Base-by-base conservation (phyloP, 2,113 vertebrate species). In the Elanoides forficatus region DNA sequence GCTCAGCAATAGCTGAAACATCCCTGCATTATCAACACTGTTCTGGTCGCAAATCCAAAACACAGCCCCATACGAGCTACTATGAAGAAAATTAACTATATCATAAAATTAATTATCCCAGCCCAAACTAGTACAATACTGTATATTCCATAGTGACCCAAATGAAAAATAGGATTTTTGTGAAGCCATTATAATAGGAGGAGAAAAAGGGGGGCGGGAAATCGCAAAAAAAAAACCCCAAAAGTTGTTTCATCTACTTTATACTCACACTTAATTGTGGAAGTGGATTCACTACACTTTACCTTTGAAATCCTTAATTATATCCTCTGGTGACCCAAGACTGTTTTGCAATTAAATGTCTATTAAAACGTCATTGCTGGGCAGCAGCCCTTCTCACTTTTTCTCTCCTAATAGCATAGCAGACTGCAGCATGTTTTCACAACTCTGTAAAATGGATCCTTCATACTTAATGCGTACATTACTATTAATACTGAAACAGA, bases 131-230 rank as follows among this genome's bases (percentile, higher is more conserved):
- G 23, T 47, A 60, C 7, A 56, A 32, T 40, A 56, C 7, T 53
- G 2, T 30, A 42, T 60, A 34, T n/a, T 66, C 22, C 15, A 38
- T 47, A 32, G 2, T 18, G 15, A 48, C 23, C 7, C 15, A 78
- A 45, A 82, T 47, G 36, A 67, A 66, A 76, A 73, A 55, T 4
- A 5, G 3, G 6, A n/a, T 25, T 62, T 86, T 65, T 67, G 13
- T 40, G 21, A 86, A 45, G 8, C 17, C 6, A 29, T 50, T 62
- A 23, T n/a, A 45, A 30, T 27, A 32, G 6, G 9, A 74, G 22
- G 4, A 58, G 12, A 42, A 55, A 70, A 60, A 13, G 10, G 1
- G 8, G 7, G 2, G 14, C 9, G 5, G 0, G 2, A 5, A 4
- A 34, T 12, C 12, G 50, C 13, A 38, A 18, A 72, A 34, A 38